Evolutionary conservation across 2,888 invertebrate genomes (phyloP).

Genomic region (Philopedon plagiatum): DNA sequence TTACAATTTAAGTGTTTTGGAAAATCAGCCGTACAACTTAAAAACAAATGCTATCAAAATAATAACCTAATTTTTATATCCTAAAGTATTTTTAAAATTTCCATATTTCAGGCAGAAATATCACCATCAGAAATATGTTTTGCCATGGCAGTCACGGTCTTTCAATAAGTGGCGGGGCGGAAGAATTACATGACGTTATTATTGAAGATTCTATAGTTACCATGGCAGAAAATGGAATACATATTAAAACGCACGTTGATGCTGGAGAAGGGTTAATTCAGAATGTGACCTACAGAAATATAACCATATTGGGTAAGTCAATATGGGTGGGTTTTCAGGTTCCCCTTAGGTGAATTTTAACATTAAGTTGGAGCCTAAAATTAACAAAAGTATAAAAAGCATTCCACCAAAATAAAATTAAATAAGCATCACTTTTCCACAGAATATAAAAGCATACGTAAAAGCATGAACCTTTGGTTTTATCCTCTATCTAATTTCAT

Average conservation of each 20-base stretch:
- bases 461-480: too few relatives aligned
- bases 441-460: too few relatives aligned
- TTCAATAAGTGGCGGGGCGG: constrained; percentile 26
- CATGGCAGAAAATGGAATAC: constrained; percentile 43
- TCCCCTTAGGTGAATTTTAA: too few relatives aligned
- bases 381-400: too few relatives aligned
- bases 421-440: too few relatives aligned
- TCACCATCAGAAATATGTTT: constrained; percentile 33
- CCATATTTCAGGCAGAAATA: constrained; percentile 15
- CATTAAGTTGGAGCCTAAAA: too few relatives aligned
- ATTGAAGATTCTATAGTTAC: constrained; percentile 38
- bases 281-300: constrained; percentile 43
- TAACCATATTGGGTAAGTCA: constrained; percentile 40
- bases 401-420: too few relatives aligned
- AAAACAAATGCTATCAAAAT: too few relatives aligned
- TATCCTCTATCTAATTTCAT: too few relatives aligned
- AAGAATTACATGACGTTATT: constrained; percentile 24
- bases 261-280: constrained; percentile 35
- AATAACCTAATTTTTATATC: neutral
- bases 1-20: too few relatives aligned
- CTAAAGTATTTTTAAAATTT: neutral
- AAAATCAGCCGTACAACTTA: too few relatives aligned
- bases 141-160: constrained; percentile 49
- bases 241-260: constrained; percentile 44
- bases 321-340: too few relatives aligned